Evolutionary conservation across 2,888 invertebrate species (phyloP).

Genomic region (Lepidochrysops patricia): DNA sequence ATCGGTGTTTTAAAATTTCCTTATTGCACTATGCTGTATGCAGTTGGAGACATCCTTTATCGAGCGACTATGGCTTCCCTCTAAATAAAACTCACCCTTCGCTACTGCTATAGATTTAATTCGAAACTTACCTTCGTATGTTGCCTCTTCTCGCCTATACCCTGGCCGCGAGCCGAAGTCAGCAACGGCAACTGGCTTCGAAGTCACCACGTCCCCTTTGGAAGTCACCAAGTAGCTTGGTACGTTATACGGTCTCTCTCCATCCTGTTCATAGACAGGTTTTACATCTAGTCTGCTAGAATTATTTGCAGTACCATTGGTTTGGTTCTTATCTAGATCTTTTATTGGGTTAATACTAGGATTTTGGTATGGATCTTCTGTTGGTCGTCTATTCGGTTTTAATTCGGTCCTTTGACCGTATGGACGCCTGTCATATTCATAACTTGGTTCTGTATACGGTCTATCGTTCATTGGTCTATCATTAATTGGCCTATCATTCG

Average conservation of each 20-base stretch:
- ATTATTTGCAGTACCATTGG: constrained; percentile 19
- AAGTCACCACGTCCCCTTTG: constrained; percentile 48
- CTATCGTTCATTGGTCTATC: constrained; percentile 12
- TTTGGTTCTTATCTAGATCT: constrained; percentile 17
- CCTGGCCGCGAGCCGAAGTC: constrained; percentile 38
- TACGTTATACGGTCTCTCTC: constrained; percentile 41
- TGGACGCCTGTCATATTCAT: neutral
- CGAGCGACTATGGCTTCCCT: too few relatives aligned
- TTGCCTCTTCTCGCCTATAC: constrained; percentile 34
- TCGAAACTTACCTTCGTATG: constrained; percentile 47
- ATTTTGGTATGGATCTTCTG: neutral
- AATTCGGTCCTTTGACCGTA: neutral
- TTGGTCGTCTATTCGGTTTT: neutral
- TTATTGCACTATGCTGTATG: too few relatives aligned
- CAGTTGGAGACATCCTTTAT: too few relatives aligned
- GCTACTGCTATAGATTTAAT: too few relatives aligned
- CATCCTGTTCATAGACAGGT: constrained; percentile 59
- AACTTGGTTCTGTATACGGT: constrained; percentile 16
- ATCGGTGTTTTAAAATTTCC: too few relatives aligned
- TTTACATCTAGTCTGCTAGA: constrained; percentile 35
- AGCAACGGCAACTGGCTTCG: constrained; percentile 49
- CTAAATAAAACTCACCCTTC: too few relatives aligned
- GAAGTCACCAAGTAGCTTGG: constrained; percentile 50
- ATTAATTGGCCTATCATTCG: too few relatives aligned
- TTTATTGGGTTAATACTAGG: constrained; percentile 13